Evolutionary conservation across 2,888 invertebrate species (phyloP), one percentile per base, ranked within the genome.

Genomic region (Luperina nickerlii): DNA sequence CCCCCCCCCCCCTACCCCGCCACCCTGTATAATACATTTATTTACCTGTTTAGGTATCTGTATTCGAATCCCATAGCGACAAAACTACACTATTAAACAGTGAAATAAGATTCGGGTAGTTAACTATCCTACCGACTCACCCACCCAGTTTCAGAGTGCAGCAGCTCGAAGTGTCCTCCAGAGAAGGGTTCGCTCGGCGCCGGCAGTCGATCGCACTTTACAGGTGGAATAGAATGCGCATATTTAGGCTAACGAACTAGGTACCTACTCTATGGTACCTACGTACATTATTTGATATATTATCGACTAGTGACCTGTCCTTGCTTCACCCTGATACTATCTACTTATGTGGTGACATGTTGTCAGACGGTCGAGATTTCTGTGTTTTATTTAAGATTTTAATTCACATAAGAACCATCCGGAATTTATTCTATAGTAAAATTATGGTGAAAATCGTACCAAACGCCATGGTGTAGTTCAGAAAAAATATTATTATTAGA

Each of bases 221-320:
- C 68, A 73, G n/a, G 63, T 81, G 57, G 65, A 81, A 81, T 73
- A 32, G 60, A 81, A 85, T 67, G 84, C 73, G 57, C 82, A 81
- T 85, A 85, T 84, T 73, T 63, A 38, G n/a, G 51, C 57, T 85
- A 85, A 72, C 81, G 68, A 72, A 13, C 3, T 27, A 62, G 51
- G 11, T 27, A 65, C 38, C 65, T 0, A 32, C 54, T 32, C 32
- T 32, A 32, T 32, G 32, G 32, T 27, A 65, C 38, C 65, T 0
- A 32, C 54, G 15, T 66, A 18, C 7, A 60, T 42, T 63, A 15
- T 51, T 63, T 2, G 27, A 48, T 76, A 18, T 45, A 67, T 24
- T 60, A 57, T 38, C 38, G 18, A 54, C 24, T 66, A 8, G 13
- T 32, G 18, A 63, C 27, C 63, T 27, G 27, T 8, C 9, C 27